Conservation (phyloP, 1,140 invertebrate genomes). For the Tribolium madens region DNA sequence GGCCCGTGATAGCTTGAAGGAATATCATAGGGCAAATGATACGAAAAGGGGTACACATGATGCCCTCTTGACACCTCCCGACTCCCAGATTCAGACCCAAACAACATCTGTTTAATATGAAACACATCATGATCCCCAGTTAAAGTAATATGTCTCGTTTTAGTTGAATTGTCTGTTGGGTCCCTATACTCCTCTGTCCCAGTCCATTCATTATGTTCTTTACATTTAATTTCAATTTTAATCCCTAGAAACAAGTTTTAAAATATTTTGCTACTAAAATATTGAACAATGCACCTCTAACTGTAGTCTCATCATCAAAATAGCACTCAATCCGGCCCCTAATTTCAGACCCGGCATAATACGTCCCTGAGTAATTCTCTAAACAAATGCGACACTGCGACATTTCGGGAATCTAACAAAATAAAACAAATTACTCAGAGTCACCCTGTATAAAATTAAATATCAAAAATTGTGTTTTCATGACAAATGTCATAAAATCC, state of each 20-base stretch:
- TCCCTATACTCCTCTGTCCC: constrained; percentile 38
- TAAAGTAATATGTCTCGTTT: constrained; percentile 29
- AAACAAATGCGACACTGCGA: constrained; percentile 16
- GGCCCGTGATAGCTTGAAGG: constrained; percentile 51
- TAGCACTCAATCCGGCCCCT: constrained; percentile 21
- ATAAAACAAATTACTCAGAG: too few species aligned
- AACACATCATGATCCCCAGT: constrained; percentile 30
- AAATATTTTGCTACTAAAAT: neutral
- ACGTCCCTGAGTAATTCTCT: constrained; percentile 23
- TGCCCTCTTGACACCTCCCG: constrained; percentile 48
- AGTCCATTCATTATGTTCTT: constrained; percentile 39
- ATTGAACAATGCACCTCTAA: constrained; percentile 8
- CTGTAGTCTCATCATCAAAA: constrained; percentile 31
- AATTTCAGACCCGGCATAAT: constrained; percentile 25
- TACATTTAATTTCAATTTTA: constrained; percentile 20
- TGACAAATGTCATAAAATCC: neutral
- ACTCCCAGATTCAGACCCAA: constrained; percentile 40
- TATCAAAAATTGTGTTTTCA: too few species aligned
- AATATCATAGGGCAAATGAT: constrained; percentile 51
- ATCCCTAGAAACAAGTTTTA: neutral
- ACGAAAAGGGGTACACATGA: constrained; percentile 55
- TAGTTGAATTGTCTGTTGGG: neutral
- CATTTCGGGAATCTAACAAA: too few species aligned
- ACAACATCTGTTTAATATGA: constrained; percentile 38
- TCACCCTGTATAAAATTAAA: neutral